Evolutionary conservation across 2,888 invertebrate species (phyloP).

Genomic region (Rhorus exstirpatorius): DNA sequence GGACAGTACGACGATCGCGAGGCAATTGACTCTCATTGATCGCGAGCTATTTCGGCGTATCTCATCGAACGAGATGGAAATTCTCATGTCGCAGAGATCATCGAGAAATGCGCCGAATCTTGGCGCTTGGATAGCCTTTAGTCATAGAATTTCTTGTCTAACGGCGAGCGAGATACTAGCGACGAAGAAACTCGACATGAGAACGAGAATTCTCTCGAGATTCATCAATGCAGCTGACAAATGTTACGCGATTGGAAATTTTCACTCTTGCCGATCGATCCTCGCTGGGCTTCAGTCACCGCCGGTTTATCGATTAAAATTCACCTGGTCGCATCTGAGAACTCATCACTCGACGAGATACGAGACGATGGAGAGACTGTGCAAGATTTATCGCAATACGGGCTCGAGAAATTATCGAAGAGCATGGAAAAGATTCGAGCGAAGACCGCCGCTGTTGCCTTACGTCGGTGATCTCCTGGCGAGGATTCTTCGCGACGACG

Average conservation of each 20-base stretch:
- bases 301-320: conserved; percentile 86
- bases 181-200: conserved; percentile 80
- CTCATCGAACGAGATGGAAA: conserved; percentile 85
- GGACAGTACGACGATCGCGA: conserved; percentile 87
- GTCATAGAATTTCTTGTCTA: conserved; percentile 87
- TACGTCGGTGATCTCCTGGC: conserved; percentile 86
- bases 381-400: conserved; percentile 86
- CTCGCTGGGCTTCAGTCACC: conserved; percentile 87
- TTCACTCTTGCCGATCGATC: conserved; percentile 87
- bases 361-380: conserved; percentile 86
- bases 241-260: conserved; percentile 87
- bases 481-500: conserved; percentile 84
- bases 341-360: conserved; percentile 87
- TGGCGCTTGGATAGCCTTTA: conserved; percentile 87
- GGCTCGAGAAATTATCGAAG: conserved; percentile 84
- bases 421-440: conserved; percentile 84
- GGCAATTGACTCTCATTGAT: conserved; percentile 87
- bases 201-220: conserved; percentile 87
- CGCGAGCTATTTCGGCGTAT: conserved; percentile 87
- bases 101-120: conserved; percentile 87
- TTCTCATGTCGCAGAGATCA: conserved; percentile 85
- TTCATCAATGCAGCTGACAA: conserved; percentile 87
- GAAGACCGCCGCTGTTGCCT: conserved; percentile 86
- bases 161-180: conserved; percentile 86
- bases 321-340: conserved; percentile 87